These are phyloP conservation scores for Ochlodes sylvanus DNA, from an alignment of 2,888 invertebrate species.

Conservation along the genomic window DNA sequence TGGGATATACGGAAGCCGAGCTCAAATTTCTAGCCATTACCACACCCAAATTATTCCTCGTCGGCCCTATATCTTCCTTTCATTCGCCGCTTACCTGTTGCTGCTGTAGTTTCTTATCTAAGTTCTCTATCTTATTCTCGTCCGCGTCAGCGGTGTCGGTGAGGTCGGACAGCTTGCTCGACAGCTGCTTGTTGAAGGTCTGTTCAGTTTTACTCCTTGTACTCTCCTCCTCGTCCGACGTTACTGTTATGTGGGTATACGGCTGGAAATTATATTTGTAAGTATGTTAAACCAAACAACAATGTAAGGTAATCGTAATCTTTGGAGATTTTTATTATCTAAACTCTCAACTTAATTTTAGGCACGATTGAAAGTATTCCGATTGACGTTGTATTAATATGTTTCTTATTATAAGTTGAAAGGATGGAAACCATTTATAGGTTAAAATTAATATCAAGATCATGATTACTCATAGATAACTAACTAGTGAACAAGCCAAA, in stretches of 20 bases:
- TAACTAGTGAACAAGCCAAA: background rate
- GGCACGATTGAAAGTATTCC: too few species aligned
- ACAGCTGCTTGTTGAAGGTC: constrained; percentile 81
- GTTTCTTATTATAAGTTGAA: too few species aligned
- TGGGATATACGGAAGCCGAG: background rate
- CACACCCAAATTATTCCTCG: background rate
- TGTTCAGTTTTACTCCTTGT: constrained; percentile 82
- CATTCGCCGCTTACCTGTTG: constrained; percentile 83
- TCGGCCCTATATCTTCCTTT: constrained; percentile 13
- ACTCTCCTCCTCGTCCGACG: constrained; percentile 92
- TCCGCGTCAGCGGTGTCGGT: constrained; percentile 60
- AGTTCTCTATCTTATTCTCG: constrained; percentile 83
- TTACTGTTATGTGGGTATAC: constrained; percentile 89
- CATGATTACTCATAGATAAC: background rate
- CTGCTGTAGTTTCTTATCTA: constrained; percentile 87
- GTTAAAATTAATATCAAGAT: constrained; percentile 9
- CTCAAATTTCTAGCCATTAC: constrained; percentile 16
- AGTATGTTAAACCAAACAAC: background rate
- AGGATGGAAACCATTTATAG: too few species aligned
- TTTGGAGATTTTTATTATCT: too few species aligned
- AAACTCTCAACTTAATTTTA: too few species aligned
- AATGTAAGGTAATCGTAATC: too few species aligned
- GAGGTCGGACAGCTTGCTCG: constrained; percentile 80
- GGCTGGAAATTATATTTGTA: constrained; percentile 70
- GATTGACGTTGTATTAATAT: too few species aligned